Conservation (phyloP, 2,888 invertebrate species). For the Stegana nigrithorax region DNA sequence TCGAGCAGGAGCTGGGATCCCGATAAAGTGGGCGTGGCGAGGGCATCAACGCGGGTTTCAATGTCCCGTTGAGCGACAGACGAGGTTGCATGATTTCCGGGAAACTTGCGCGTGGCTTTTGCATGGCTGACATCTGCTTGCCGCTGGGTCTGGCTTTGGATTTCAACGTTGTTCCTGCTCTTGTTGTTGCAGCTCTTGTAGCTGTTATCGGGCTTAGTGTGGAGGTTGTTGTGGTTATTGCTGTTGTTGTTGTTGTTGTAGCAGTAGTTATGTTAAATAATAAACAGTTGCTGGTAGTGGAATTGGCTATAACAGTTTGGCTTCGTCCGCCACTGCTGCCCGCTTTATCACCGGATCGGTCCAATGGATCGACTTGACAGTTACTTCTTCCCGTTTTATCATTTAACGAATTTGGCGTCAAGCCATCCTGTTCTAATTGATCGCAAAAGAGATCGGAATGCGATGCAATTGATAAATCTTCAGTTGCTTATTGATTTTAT, state of each 20-base stretch:
- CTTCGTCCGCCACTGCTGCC: too few relatives aligned
- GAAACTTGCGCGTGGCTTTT: constrained; percentile 59
- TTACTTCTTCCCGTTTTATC: too few relatives aligned
- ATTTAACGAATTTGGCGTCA: too few relatives aligned
- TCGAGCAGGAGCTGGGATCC: constrained; percentile 65
- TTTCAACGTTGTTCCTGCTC: neutral
- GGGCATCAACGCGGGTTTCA: constrained; percentile 64
- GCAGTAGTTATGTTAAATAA: neutral
- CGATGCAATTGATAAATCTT: too few relatives aligned
- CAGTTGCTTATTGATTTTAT: constrained; percentile 35
- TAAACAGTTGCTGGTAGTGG: neutral
- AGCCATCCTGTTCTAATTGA: too few relatives aligned
- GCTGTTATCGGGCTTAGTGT: constrained; percentile 26
- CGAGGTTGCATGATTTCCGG: constrained; percentile 67
- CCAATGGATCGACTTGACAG: too few relatives aligned
- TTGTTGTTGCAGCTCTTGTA: constrained; percentile 13
- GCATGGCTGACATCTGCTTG: constrained; percentile 30
- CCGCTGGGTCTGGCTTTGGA: neutral
- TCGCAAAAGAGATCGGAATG: too few relatives aligned
- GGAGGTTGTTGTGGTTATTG: constrained; percentile 19
- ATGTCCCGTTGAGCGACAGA: constrained; percentile 65
- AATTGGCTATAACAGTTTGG: too few relatives aligned
- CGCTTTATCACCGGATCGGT: too few relatives aligned
- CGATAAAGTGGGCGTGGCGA: constrained; percentile 64
- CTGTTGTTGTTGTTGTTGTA: neutral